Evolutionary conservation across 2,797 vertebrate genomes (phyloP), one percentile per base, ranked within the genome.

Genomic region (Hyperoplus lanceolatus): DNA sequence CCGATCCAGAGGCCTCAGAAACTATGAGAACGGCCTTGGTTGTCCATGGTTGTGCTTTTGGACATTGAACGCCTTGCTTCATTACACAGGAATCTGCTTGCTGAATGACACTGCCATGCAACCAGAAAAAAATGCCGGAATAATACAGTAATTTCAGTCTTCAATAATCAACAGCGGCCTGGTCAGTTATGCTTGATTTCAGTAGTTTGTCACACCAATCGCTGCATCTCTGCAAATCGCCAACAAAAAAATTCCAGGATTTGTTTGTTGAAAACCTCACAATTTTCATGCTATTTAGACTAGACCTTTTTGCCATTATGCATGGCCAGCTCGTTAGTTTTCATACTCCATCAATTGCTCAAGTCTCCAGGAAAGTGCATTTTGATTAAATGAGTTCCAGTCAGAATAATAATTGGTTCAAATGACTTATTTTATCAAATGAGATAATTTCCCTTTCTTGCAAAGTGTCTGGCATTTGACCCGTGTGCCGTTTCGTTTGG

Each of bases 281-380:
- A 82, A 86, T 84, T 62, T 43, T 16, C 12, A 14, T 9, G 7
- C 42, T 66, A 29, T 67, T 58, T 43, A 51, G 9, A 74, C 50
- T 63, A 43, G 7, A n/a, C 42, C 64, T 73, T 82, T 85, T 80
- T 80, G n/a, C 39, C 73, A 84, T 76, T 71, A 69, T 79, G 56
- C 54, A 39, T 59, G 56, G 75, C 38, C 18, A 48, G 58, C 50
- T 53, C 0, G 9, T 58, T 62, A 10, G 21, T 41, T 82, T 80
- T 56, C 68, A 63, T 46, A 50, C 14, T 21, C 7, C 39, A 54
- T 75, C 59, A 51, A 16, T 55, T 68, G 56, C 72, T 77, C 16
- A 56, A 63, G 48, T 61, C 42, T 62, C 49, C 43, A 18, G n/a
- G 11, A 59, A 39, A n/a, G 18, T 12, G 5, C 1, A 1, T 45